Base-by-base conservation (phyloP, 2,888 invertebrate species). In the Amblyjoppa proteus region DNA sequence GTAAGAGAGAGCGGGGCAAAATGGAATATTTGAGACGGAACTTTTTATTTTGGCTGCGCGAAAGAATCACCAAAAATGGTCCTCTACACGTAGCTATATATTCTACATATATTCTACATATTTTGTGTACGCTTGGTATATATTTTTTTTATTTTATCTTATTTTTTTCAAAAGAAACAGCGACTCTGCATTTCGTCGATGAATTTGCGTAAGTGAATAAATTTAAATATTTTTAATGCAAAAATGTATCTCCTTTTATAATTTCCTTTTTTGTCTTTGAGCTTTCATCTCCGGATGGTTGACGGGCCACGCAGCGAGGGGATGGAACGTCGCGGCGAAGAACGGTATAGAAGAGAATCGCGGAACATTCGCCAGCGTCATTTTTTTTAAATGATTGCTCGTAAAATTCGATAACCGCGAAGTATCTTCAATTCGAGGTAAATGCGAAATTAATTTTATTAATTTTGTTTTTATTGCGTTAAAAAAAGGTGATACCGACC, bases 231-330 rank as follows among this genome's bases (percentile, higher is more conserved):
- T 7, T 9, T 20, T 2, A 2, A 6, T 41, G 25, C 5, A 56
- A 0, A 11, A 34, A 34, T 34, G 3, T 25, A 9, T 6, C n/a
- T 9, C 20, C 25, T 20, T 56, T 20, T 20, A 56, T 25, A 7
- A 20, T 20, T 53, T 53, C 20, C 5, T 34, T 49, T 34, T 61
- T 71, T 45, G 58, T 16, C 31, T 75, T 61, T 70, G 56, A 85
- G 75, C 61, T 84, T 69, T 82, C 79, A 76, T 83, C 45, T 81
- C 80, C 66, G 74, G 91, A 92, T 92, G 92, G 92, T 91, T 93
- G 79, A 92, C 90, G 90, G 90, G 88, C 89, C 88, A 84, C 88
- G 88, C 89, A 90, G 84, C 88, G 89, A 90, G 87, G 88, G 87
- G 78, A 74, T 70, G 80, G 80, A 53, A 73, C 68, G 49, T 81